Conservation (phyloP, 2,888 invertebrate species). For the Melieria picta region DNA sequence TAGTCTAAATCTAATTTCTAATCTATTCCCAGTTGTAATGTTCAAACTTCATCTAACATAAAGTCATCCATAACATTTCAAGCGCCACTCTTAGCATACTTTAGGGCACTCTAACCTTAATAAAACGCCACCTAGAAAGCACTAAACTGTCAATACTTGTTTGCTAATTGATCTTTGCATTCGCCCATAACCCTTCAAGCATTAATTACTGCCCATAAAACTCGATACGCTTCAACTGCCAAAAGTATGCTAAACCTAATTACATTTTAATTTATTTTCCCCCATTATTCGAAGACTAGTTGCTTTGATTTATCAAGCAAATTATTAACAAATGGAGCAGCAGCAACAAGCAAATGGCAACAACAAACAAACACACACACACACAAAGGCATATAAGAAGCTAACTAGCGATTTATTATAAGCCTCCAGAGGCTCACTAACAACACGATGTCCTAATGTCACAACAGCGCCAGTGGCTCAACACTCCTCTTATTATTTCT, state of each 20-base stretch:
- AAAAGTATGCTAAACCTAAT: constrained; percentile 3
- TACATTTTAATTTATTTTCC: constrained; percentile 2
- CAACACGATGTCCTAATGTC: background rate
- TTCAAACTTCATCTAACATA: no score
- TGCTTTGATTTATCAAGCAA: constrained; percentile 6
- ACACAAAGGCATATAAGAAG: background rate
- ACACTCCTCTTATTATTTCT: background rate
- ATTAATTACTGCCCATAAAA: background rate
- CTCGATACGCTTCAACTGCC: background rate
- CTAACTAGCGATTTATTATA: constrained; percentile 1
- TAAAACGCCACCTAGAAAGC: no score
- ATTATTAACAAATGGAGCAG: background rate
- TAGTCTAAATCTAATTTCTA: no score
- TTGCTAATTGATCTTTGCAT: no score
- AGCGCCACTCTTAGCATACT: no score
- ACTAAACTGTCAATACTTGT: no score
- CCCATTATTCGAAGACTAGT: background rate
- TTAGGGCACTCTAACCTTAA: no score
- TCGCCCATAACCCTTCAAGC: no score
- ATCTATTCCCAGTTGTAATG: no score
- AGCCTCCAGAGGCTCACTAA: background rate
- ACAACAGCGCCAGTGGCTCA: background rate
- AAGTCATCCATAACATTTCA: no score
- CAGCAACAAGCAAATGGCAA: no score
- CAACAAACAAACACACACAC: no score